Evolutionary conservation across 1,140 invertebrate species (phyloP).

Genomic region (Calephelis virginiensis): DNA sequence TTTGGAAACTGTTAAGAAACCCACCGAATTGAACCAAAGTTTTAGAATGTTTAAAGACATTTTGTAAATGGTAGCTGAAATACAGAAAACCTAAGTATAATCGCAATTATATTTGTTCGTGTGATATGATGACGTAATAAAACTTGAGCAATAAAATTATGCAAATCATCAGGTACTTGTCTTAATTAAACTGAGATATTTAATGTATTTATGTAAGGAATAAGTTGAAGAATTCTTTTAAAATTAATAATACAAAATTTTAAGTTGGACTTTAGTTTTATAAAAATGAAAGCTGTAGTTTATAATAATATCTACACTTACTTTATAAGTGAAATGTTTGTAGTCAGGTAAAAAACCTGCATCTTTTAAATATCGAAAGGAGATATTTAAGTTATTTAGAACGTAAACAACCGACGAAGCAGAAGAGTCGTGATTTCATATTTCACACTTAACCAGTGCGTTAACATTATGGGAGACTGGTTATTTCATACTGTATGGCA

Average conservation of each 20-base stretch:
- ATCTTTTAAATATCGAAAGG: constrained; percentile 59
- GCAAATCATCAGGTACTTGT: neutral
- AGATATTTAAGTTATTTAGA: constrained; percentile 66
- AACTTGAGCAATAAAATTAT: constrained; percentile 4
- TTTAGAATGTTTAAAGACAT: too few relatives aligned
- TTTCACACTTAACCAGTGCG: constrained; percentile 73
- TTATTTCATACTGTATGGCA: constrained; percentile 45
- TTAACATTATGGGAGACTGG: constrained; percentile 62
- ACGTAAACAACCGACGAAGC: constrained; percentile 68
- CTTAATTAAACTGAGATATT: too few relatives aligned
- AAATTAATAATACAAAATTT: too few relatives aligned
- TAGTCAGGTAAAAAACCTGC: constrained; percentile 11
- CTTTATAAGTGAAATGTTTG: neutral
- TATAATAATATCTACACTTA: too few relatives aligned
- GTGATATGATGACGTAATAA: neutral
- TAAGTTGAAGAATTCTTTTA: too few relatives aligned
- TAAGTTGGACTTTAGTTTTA: too few relatives aligned
- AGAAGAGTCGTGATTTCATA: constrained; percentile 76
- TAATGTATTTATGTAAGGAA: too few relatives aligned
- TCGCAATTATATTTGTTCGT: neutral
- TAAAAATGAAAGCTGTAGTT: too few relatives aligned
- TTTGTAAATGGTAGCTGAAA: too few relatives aligned
- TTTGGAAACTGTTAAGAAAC: too few relatives aligned
- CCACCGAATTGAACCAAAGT: too few relatives aligned
- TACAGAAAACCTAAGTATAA: too few relatives aligned